These are phyloP conservation scores for Ictidomys tridecemlineatus DNA, from an alignment of 2,113 vertebrate genomes.

Conservation along the genomic window DNA sequence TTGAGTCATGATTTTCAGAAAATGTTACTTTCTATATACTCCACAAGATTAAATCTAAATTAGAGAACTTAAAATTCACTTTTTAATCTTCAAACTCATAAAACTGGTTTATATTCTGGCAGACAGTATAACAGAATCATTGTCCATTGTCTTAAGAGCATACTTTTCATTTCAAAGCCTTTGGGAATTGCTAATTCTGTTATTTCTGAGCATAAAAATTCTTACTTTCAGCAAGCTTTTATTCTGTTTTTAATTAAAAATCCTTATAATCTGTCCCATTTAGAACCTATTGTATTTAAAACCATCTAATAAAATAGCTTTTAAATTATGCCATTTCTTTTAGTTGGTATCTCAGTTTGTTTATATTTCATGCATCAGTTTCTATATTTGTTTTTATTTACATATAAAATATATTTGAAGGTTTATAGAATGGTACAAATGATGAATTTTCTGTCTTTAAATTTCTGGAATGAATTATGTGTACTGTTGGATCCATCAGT, in stretches of 20 bases:
- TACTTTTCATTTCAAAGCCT: conserved; percentile 9
- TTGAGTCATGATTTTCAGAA: conserved; percentile 48
- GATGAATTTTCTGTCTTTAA: neutral
- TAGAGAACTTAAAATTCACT: neutral
- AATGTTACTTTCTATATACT: neutral
- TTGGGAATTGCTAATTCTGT: neutral
- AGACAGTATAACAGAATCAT: neutral
- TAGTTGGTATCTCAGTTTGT: conserved; percentile 10
- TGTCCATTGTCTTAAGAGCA: neutral
- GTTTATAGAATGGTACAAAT: neutral
- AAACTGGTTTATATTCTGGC: neutral
- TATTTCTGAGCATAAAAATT: conserved; percentile 19
- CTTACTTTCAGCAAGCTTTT: neutral
- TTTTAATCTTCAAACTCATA: conserved; percentile 46
- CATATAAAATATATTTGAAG: neutral
- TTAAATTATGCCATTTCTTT: conserved; percentile 27
- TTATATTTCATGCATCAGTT: neutral
- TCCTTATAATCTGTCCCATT: neutral
- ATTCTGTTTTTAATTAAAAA: neutral
- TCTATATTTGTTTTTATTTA: conserved; percentile 44
- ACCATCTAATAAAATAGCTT: neutral
- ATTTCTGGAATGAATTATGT: neutral
- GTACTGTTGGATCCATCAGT: neutral
- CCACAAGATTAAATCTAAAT: neutral
- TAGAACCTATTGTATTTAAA: conserved; percentile 7